Evolutionary conservation across 2,113 vertebrate species (phyloP).

Genomic region (Chauna torquata): DNA sequence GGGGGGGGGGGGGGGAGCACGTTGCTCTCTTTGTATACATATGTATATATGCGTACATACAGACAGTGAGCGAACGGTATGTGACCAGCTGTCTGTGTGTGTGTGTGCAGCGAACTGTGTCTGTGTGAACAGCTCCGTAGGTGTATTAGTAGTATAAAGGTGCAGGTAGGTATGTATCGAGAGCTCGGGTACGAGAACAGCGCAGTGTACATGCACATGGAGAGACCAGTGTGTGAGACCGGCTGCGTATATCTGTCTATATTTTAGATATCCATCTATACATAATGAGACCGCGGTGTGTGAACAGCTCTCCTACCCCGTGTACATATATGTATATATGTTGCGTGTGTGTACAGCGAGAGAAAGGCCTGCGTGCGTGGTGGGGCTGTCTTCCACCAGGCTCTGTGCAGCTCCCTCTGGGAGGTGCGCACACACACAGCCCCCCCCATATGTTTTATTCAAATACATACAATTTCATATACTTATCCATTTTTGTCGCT

Average conservation of each 20-base stretch:
- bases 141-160: background rate
- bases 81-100: background rate
- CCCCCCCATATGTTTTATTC: too few species aligned
- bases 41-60: too few species aligned
- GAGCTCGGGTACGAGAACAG: too few species aligned
- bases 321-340: too few species aligned
- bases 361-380: too few species aligned
- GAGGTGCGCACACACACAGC: too few species aligned
- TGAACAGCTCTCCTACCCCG: background rate
- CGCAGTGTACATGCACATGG: background rate
- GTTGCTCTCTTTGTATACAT: background rate
- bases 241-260: background rate
- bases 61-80: too few species aligned
- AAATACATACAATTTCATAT: too few species aligned
- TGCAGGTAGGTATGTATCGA: too few species aligned
- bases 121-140: background rate
- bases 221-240: background rate
- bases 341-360: background rate
- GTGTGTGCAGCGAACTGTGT: background rate
- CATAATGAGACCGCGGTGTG: background rate
- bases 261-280: background rate
- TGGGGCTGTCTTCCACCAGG: background rate
- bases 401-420: too few species aligned
- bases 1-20: background rate
- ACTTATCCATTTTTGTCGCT: too few species aligned